Evolutionary conservation across 2,113 vertebrate species (phyloP), one percentile per base, ranked within the genome.

Genomic region (Rostratula benghalensis): DNA sequence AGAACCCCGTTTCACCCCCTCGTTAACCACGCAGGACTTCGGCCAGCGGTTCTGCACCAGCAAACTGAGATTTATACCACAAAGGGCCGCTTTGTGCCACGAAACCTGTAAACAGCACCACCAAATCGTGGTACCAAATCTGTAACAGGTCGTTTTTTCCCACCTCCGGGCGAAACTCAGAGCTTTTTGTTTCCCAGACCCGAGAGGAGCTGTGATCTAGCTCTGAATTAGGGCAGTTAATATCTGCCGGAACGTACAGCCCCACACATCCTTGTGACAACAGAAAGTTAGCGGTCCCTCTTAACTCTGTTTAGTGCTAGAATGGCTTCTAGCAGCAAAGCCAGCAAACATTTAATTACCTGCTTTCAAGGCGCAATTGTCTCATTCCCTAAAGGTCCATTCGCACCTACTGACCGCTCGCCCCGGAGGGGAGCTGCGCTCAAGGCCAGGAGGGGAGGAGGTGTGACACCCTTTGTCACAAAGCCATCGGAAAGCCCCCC

Each of bases 391-490:
- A 46, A 56, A 50, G 65, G n/a, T 45, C 80, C 82, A 6, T 96
- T 97, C 63, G 63, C 94, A 94, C 95, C 89, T 87, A 59, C 81
- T 96, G 93, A 96, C 31, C 63, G 3, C 84, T 77, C 37, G 87
- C 65, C 61, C 71, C 31, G 27, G 17, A 71, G 48, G 60, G 25
- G 68, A 89, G 73, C 64, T 48, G 13, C 48, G 63, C 39, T 59
- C 37, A 37, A 51, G 2, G n/a, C 39, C 60, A 71, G 53, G 27
- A 80, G 13, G 25, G 45, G 3, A 41, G 50, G 82, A 61, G 94
- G 96, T 76, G 96, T 67, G 94, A 87, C 89, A 48, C 84, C 45
- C 13, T 84, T 93, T 50, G 19, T 43, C 59, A 87, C 70, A 87
- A 90, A 91, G 73, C 64, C 76, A 30, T 84, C 68, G 93, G 89